These are phyloP conservation scores for Lithophane leautieri DNA, from an alignment of 2,888 invertebrate species.

Conservation along the genomic window DNA sequence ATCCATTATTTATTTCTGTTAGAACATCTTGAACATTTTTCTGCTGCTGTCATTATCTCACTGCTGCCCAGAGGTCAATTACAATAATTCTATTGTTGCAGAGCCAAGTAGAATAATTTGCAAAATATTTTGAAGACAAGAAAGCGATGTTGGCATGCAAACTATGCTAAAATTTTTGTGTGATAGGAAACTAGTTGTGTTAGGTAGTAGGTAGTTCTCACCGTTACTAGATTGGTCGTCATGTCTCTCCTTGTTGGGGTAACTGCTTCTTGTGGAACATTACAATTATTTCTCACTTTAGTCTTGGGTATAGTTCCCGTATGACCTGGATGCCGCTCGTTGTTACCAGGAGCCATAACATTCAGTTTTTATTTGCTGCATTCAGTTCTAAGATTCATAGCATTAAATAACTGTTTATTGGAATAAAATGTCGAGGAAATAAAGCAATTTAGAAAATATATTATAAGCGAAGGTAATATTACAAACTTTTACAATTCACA, in stretches of 20 bases:
- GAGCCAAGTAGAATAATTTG: conserved; percentile 3
- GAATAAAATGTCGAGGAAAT: conserved; percentile 50
- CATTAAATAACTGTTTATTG: conserved; percentile 52
- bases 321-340: conserved; percentile 87
- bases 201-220: conserved; percentile 67
- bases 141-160: conserved; percentile 25
- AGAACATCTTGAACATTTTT: not conserved
- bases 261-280: conserved; percentile 91
- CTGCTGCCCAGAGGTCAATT: not conserved
- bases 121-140: conserved; percentile 12
- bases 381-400: conserved; percentile 67
- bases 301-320: conserved; percentile 93
- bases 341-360: conserved; percentile 90
- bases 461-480: conserved; percentile 28
- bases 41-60: not conserved
- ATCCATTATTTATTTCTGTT: not conserved
- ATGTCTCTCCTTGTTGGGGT: conserved; percentile 91
- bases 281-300: conserved; percentile 91
- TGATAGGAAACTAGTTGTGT: not conserved
- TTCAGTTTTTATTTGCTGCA: conserved; percentile 70
- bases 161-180: not conserved
- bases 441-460: conserved; percentile 32
- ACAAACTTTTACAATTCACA: conserved; percentile 40
- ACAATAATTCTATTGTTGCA: conserved; percentile 1
- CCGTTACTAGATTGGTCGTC: conserved; percentile 88